Evolutionary conservation across 2,797 vertebrate species (phyloP).

Genomic region (Helarctos malayanus): DNA sequence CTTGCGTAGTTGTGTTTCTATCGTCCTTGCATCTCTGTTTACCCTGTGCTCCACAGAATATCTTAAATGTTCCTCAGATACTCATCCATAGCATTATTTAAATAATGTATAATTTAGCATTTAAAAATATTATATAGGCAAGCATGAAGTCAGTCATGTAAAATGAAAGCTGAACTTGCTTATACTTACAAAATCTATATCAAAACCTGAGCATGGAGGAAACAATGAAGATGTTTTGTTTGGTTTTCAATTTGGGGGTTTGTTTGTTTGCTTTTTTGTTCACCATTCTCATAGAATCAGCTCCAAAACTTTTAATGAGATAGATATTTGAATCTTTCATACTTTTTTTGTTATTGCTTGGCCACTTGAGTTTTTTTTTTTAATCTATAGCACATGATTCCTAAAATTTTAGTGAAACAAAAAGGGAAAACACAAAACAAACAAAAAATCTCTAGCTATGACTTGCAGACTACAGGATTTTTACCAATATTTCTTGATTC

Average conservation of each 20-base stretch:
- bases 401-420: not conserved
- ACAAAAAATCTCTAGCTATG: not conserved
- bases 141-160: not conserved
- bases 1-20: not conserved
- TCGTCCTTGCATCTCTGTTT: not conserved
- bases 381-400: not conserved
- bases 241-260: not conserved
- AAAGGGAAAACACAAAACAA: not conserved
- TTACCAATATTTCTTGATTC: not conserved
- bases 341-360: not conserved
- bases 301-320: not conserved
- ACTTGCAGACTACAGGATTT: not conserved
- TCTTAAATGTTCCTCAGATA: not conserved
- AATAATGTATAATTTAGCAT: conserved; percentile 28
- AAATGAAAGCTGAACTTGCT: conserved; percentile 19
- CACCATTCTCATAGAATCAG: not conserved
- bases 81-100: not conserved
- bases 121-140: not conserved
- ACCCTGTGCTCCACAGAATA: not conserved
- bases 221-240: not conserved
- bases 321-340: not conserved
- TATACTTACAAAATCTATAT: conserved; percentile 29
- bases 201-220: not conserved
- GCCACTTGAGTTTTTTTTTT: not conserved
- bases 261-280: not conserved